Evolutionary conservation across 2,888 invertebrate species (phyloP), one percentile per base, ranked within the genome.

Genomic region (Synergus laeviventris): DNA sequence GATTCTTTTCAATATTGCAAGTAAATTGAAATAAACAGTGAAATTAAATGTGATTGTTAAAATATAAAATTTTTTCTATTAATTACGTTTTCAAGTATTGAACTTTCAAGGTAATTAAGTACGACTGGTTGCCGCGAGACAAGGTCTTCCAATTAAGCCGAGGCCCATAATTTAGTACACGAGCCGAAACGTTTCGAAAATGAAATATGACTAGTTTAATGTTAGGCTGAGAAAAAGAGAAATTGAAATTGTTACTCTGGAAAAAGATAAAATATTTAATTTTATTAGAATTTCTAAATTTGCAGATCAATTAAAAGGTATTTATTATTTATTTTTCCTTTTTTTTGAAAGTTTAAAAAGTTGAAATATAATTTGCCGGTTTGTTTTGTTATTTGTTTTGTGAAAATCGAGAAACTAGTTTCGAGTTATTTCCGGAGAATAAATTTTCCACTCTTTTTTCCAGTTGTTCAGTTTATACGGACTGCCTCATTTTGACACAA

Each of bases 131-230:
- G 21, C 18, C 14, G 45, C 24, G 39, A 61, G 18, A 49, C 38
- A 73, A 79, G 78, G 31, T 75, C 73, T 66, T 75, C 12, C 49
- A 76, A 79, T 79, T 77, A 76, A 64, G 49, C 7, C 16, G 9
- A 16, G 36, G 45, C 49, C 49, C 49, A 39, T 49, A 66, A 75
- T 62, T 39, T 9, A 18, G 54, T 49, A 42, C 16, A 74, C n/a
- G 31, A 62, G 14, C 45, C 36, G 62, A 75, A 75, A 73, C 60
- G 45, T 24, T 60, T 49, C 24, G 31, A 73, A 49, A 56, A 62
- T 70, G 60, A 60, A 76, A 75, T 64, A 75, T 54, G 39, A 64
- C 31, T 31, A 60, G 21, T 16, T 73, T 39, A 36, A 36, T 56
- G 36, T 38, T 36, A n/a, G 21, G 2, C 21, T 56, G 2, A n/a